These are phyloP conservation scores for Chloebia gouldiae DNA, from an alignment of 2,113 vertebrate genomes.

Conservation along the genomic window DNA sequence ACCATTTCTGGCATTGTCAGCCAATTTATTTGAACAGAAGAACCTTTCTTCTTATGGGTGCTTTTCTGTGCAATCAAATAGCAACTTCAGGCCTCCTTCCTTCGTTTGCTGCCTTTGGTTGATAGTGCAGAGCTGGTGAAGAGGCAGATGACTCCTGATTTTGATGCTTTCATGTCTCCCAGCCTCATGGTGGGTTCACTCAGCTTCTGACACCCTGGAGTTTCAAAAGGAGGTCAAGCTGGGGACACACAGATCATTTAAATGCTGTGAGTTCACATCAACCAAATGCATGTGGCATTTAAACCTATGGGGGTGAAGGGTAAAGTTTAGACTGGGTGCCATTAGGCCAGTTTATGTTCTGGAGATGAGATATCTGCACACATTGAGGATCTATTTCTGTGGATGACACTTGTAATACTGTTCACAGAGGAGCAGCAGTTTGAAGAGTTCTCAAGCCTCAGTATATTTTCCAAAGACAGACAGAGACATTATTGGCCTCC, in stretches of 20 bases:
- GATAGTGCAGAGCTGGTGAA: not conserved
- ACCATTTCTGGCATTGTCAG: not conserved
- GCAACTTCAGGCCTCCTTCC: not conserved
- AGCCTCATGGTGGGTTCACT: not conserved
- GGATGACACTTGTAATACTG: not conserved
- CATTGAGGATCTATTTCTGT: not conserved
- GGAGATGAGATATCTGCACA: not conserved
- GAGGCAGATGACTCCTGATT: not conserved
- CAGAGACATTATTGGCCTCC: not conserved
- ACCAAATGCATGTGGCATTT: not conserved
- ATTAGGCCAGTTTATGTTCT: not conserved
- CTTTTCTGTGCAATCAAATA: not conserved
- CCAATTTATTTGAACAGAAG: not conserved
- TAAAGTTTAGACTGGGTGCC: fast-evolving
- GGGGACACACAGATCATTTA: not conserved
- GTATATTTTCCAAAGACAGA: not conserved
- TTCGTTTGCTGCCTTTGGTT: not conserved
- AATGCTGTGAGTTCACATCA: not conserved
- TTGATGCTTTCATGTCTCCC: not conserved
- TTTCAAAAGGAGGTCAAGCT: not conserved
- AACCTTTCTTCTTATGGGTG: not conserved
- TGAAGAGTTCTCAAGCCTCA: constrained; percentile 12
- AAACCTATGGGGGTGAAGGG: not conserved
- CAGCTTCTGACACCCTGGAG: not conserved
- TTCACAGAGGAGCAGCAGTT: constrained; percentile 4